phyloP scores from a whole-genome alignment of 2,797 vertebrate species.

The Coracias cyanogaster region DNA sequence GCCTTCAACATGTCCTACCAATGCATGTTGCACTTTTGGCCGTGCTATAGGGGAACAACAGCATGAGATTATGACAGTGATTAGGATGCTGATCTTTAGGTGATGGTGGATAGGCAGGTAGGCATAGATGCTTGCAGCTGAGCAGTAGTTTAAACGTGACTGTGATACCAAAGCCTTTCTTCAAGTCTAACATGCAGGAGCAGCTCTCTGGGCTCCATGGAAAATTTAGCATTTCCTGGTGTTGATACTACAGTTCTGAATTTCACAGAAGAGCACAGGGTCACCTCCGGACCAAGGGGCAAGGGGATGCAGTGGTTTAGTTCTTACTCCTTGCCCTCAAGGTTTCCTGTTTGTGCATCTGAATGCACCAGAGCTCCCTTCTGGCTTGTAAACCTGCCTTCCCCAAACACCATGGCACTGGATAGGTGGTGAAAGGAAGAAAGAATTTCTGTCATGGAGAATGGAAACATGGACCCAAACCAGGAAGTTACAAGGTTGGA shows the following conservation, averaged over 20 bases:
- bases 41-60: not conserved
- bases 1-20: not conserved
- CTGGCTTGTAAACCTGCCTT: not conserved
- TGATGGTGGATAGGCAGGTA: not conserved
- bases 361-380: not conserved
- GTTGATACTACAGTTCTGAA: not conserved
- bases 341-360: not conserved
- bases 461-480: not conserved
- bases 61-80: not conserved
- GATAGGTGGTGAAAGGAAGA: not conserved
- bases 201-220: not conserved
- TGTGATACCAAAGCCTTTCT: not conserved
- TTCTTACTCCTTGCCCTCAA: not conserved
- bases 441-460: not conserved
- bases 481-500: not conserved
- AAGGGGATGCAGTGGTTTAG: accelerated
- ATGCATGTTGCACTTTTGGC: not conserved
- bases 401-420: not conserved
- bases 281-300: not conserved
- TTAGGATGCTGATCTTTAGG: not conserved
- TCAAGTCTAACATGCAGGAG: not conserved
- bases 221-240: not conserved
- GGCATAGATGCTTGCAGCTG: not conserved
- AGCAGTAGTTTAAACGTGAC: not conserved
- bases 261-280: not conserved